Base-by-base conservation (phyloP, 1,140 invertebrate species). In the Nasonia longicornis region DNA sequence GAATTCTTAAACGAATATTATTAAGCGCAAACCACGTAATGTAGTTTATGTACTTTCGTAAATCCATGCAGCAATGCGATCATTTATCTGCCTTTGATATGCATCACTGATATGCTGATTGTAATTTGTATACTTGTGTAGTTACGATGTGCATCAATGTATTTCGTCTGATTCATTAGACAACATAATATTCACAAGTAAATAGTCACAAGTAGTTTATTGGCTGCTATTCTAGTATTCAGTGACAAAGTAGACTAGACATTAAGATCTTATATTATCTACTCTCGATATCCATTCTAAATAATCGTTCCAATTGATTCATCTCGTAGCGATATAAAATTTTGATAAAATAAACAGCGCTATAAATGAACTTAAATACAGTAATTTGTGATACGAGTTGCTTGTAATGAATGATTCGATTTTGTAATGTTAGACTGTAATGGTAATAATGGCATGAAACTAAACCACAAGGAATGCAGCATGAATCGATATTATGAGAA, bases 381-480 rank as follows among this genome's bases (percentile, higher is more conserved):
- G n/a, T 4, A 58, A 20, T 58, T 16, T 7, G 14, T 6, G 12
- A 58, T 20, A n/a, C 52, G 52, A 58, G 16, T 58, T n/a, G 16
- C 7, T 58, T 12, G 2, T 48, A 48, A 58, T 7, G 52, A n/a
- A n/a, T n/a, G 4, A 58, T n/a, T 58, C 0, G 16, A 58, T n/a
- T 20, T 7, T 58, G 20, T n/a, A 58, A 58, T 58, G 52, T 58
- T 58, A 20, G 20, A 20, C 3, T 58, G 52, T 58, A 58, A 8
- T 70, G 38, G 81, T 72, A 82, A 42, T 22, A 58, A 48, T 70
- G 38, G 81, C 77, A 82, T 82, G 81, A 69, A 52, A 63, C 26
- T 63, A 70, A 70, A 79, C 11, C 42, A 26, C n/a, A 83, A 67
- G 87, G 89, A 91, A 90, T 91, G 90, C 89, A 89, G 90, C 90